Evolutionary conservation across 1,140 invertebrate species (phyloP).

Genomic region (Dreissena polymorpha): DNA sequence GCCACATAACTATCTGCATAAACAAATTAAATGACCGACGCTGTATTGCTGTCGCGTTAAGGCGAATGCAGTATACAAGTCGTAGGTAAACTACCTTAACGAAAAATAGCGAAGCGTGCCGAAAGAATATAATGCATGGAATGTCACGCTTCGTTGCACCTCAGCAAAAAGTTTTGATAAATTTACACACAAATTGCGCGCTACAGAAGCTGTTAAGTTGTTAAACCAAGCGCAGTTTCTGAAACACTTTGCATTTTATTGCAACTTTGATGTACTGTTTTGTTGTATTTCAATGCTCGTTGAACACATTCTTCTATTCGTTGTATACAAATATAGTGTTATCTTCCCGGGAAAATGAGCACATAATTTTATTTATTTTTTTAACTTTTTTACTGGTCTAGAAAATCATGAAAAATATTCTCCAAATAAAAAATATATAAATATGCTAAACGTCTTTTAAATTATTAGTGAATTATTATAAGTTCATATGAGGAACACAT

Average conservation of each 20-base stretch:
- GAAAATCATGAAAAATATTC: no score
- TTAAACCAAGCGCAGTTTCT: background rate
- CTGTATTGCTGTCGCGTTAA: background rate
- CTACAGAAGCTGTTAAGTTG: background rate
- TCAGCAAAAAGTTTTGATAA: constrained; percentile 1
- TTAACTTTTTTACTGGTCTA: background rate
- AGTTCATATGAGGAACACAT: background rate
- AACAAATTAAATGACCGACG: background rate
- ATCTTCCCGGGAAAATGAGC: background rate
- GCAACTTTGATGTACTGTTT: background rate
- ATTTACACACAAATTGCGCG: background rate
- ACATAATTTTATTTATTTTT: background rate
- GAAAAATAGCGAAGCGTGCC: background rate
- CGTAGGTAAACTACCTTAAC: background rate
- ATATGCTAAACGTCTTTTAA: background rate
- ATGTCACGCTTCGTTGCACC: constrained; percentile 3
- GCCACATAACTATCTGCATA: background rate
- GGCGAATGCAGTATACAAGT: background rate
- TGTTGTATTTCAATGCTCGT: background rate
- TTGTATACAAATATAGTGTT: background rate
- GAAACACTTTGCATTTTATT: background rate
- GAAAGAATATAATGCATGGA: constrained; percentile 3
- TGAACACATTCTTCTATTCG: background rate
- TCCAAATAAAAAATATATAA: no score
- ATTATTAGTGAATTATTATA: background rate